Conservation (phyloP, 2,888 invertebrate species). For the Tethea ocularis region DNA sequence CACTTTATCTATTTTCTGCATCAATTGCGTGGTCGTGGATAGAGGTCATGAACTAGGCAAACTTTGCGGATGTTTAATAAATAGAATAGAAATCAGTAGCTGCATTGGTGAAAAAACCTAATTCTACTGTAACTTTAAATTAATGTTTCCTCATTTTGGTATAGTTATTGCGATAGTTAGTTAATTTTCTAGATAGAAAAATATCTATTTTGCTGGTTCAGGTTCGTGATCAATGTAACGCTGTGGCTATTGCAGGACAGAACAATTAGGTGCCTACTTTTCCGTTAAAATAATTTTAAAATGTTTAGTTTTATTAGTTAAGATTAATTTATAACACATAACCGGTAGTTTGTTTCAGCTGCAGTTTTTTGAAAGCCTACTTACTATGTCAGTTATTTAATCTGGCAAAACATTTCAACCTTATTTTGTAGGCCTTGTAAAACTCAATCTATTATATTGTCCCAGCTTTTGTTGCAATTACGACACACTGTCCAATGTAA, state of each 20-base stretch:
- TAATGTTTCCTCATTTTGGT: not conserved
- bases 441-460: slow-evolving; percentile 50
- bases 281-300: too few relatives aligned
- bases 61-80: not conserved
- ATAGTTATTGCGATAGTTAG: not conserved
- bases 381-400: slow-evolving; percentile 9
- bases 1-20: not conserved
- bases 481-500: slow-evolving; percentile 55
- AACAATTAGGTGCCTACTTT: not conserved
- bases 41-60: not conserved
- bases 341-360: not conserved
- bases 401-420: slow-evolving; percentile 23
- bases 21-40: not conserved
- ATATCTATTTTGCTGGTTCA: not conserved
- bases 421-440: slow-evolving; percentile 62
- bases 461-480: slow-evolving; percentile 43
- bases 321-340: too few relatives aligned
- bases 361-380: slow-evolving; percentile 15
- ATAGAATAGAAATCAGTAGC: not conserved
- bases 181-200: not conserved
- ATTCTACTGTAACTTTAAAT: not conserved
- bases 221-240: not conserved
- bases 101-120: not conserved
- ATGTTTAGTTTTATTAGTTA: too few relatives aligned
- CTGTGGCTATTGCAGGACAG: not conserved